phyloP scores from a whole-genome alignment of 2,797 vertebrate species.

The Eutrigla gurnardus region DNA sequence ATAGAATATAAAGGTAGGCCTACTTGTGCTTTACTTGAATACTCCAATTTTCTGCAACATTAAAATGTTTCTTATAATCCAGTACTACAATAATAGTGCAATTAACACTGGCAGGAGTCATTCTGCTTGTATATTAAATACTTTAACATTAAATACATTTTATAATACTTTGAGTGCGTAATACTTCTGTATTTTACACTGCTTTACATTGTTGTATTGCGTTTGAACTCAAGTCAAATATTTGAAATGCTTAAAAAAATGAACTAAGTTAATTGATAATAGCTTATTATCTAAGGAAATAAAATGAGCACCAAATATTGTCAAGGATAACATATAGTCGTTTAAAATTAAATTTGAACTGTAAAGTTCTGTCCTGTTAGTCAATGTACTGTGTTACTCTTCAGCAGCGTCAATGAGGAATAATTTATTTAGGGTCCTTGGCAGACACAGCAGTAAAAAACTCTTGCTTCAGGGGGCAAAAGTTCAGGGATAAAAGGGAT shows the following conservation, averaged over 20 bases:
- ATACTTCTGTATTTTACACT: neutral
- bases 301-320: neutral
- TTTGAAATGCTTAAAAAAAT: neutral
- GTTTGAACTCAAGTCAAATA: neutral
- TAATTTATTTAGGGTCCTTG: conserved; percentile 55
- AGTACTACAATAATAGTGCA: neutral
- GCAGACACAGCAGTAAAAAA: conserved; percentile 45
- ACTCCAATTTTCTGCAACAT: neutral
- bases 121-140: neutral
- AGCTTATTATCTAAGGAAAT: neutral
- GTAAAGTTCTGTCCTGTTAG: neutral
- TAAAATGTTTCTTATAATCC: conserved; percentile 1
- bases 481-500: conserved; percentile 79
- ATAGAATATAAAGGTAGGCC: neutral
- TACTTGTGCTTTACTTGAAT: neutral
- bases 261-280: neutral
- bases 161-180: neutral
- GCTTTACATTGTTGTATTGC: neutral
- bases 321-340: neutral
- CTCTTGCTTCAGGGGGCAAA: conserved; percentile 61
- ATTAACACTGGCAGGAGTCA: neutral
- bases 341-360: conserved; percentile 17
- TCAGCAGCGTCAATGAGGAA: neutral
- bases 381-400: conserved; percentile 22
- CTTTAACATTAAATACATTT: neutral